Conservation (phyloP, 2,797 vertebrate species). For the Orientallactaga sibirica region DNA sequence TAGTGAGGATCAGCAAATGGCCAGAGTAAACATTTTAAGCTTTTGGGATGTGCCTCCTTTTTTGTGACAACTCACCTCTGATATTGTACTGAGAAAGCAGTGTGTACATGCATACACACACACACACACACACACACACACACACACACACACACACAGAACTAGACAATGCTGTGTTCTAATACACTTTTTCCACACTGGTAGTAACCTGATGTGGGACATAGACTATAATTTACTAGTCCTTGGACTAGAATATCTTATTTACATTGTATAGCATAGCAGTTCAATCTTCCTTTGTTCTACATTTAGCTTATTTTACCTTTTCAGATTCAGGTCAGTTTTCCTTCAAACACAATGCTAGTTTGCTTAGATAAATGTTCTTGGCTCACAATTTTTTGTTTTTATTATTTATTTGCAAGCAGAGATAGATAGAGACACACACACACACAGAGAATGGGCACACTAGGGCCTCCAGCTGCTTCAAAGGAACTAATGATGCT, state of each 20-base stretch:
- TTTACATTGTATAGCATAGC: slow-evolving; percentile 11
- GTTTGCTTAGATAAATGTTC: background rate
- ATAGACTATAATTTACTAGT: background rate
- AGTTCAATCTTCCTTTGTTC: background rate
- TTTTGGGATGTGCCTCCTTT: background rate
- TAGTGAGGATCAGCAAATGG: background rate
- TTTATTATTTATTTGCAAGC: too few relatives aligned
- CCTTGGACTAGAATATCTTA: background rate
- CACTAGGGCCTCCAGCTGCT: too few relatives aligned
- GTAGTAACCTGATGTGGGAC: background rate
- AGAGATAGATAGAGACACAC: too few relatives aligned
- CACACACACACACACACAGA: background rate
- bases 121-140: background rate
- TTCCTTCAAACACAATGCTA: background rate
- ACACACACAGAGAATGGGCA: too few relatives aligned
- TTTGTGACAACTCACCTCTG: background rate
- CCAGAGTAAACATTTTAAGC: background rate
- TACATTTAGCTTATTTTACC: background rate
- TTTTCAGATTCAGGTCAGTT: slow-evolving; percentile 42
- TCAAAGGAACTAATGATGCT: too few relatives aligned
- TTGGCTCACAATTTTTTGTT: background rate
- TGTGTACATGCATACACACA: too few relatives aligned
- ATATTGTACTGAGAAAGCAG: background rate
- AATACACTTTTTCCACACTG: background rate
- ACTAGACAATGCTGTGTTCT: background rate